Evolutionary conservation across 2,888 invertebrate species (phyloP), one percentile per base, ranked within the genome.

Genomic region (Apodemia duryi): DNA sequence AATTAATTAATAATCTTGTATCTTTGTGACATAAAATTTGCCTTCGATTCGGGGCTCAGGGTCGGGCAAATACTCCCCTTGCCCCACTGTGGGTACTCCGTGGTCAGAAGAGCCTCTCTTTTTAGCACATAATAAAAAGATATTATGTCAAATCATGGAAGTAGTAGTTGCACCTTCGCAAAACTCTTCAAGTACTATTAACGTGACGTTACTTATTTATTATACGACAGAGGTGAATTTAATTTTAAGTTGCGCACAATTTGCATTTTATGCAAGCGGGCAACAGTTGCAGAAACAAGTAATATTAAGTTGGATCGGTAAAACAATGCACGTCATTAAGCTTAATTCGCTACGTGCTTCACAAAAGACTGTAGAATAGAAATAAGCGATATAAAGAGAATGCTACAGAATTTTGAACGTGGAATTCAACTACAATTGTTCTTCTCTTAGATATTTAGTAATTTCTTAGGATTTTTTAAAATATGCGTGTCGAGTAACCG

Each of bases 321-420:
- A 63, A 74, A 76, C 76, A 74, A 73, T 74, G 69, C 71, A 71
- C 70, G 66, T 73, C 71, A 72, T 74, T 74, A 75, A 66, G 63
- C 66, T 70, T 70, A 61, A 66, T 62, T 65, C 38, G 64, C 61
- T 52, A 57, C 51, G 52, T 62, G 61, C 61, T 62, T 54, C 51
- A 64, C 49, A 51, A 51, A 57, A 54, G 54, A 54, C 54, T 29
- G 43, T 43, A 3, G 41, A 35, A 54, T 54, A 28, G 43, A 57
- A 63, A 32, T 32, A 54, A 57, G 29, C 41, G 29, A 46, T 28
- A 43, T 29, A 28, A 41, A 35, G 13, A 28, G 9, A 41, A 43
- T 54, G 63, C 38, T 63, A 52, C 21, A 38, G 52, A 63, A 63
- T 29, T 38, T 62, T 38, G 51, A 38, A 51, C 38, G 49, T 63